Conservation (phyloP, 2,113 vertebrate genomes). For the Xenus cinereus region DNA sequence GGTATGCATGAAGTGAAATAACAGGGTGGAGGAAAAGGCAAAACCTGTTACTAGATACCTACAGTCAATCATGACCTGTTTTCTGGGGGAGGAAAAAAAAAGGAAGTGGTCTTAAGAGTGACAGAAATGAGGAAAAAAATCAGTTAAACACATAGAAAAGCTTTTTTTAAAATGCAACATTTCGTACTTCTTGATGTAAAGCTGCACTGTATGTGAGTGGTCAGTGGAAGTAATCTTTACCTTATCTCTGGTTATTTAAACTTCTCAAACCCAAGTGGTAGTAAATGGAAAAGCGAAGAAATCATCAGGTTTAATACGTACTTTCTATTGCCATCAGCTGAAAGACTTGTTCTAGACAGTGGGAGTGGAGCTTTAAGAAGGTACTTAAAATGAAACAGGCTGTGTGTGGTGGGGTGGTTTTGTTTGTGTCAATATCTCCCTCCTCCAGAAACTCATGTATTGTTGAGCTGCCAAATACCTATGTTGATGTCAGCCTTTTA, state of each 20-base stretch:
- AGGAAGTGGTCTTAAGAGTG: background rate
- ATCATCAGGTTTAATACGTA: background rate
- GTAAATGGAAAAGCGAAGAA: background rate
- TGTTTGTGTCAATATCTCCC: background rate
- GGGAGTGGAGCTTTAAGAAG: background rate
- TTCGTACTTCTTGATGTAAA: background rate
- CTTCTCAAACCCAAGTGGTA: background rate
- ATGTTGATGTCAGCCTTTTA: background rate
- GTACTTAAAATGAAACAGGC: background rate
- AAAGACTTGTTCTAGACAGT: background rate
- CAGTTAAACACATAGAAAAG: background rate
- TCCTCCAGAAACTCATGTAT: background rate
- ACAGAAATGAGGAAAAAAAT: background rate
- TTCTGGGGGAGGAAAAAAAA: background rate
- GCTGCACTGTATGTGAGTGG: background rate
- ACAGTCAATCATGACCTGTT: background rate
- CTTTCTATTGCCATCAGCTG: background rate
- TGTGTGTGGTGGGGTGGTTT: background rate
- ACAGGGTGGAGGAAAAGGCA: background rate
- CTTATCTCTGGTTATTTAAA: background rate
- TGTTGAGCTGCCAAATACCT: conserved; percentile 15
- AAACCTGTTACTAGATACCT: background rate
- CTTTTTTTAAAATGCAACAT: background rate
- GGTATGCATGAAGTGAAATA: background rate
- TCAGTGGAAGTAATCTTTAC: background rate